Evolutionary conservation across 2,888 invertebrate species (phyloP).

Genomic region (Clepsis dumicolana): DNA sequence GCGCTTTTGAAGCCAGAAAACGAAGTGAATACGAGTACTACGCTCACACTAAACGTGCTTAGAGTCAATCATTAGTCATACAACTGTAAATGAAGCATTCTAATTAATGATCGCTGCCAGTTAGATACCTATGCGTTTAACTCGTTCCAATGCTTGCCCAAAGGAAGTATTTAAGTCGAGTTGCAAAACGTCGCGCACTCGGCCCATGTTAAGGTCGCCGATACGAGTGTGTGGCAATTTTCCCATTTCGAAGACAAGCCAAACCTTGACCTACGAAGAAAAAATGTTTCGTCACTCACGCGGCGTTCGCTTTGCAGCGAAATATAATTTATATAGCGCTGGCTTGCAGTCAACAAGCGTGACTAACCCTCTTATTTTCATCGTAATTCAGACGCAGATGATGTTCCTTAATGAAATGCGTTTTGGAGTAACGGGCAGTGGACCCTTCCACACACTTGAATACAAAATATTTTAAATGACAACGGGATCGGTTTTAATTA

Average conservation of each 20-base stretch:
- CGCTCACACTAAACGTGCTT: conserved; percentile 1
- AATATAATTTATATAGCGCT: conserved; percentile 51
- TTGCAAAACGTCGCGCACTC: conserved; percentile 74
- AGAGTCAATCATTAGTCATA: conserved; percentile 15
- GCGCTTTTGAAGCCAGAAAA: conserved; percentile 32
- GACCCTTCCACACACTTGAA: background rate
- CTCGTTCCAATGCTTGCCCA: conserved; percentile 8
- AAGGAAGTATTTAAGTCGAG: conserved; percentile 56
- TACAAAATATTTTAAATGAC: background rate
- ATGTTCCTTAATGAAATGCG: conserved; percentile 26
- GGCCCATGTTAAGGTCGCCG: conserved; percentile 77
- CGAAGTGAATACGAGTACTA: conserved; percentile 13
- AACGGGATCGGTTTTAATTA: conserved; percentile 1
- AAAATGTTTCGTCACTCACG: conserved; percentile 77
- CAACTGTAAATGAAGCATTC: conserved; percentile 2
- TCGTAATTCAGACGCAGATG: background rate
- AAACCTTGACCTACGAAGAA: conserved; percentile 85
- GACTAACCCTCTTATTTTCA: conserved; percentile 45
- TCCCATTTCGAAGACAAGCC: conserved; percentile 83
- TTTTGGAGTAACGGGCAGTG: background rate
- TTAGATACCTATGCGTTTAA: conserved; percentile 1
- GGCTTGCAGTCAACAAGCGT: conserved; percentile 47
- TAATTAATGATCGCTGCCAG: background rate
- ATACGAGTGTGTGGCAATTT: conserved; percentile 79
- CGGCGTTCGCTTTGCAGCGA: conserved; percentile 63